Base-by-base conservation (phyloP, 1,140 invertebrate genomes). In the Ylistrum balloti region DNA sequence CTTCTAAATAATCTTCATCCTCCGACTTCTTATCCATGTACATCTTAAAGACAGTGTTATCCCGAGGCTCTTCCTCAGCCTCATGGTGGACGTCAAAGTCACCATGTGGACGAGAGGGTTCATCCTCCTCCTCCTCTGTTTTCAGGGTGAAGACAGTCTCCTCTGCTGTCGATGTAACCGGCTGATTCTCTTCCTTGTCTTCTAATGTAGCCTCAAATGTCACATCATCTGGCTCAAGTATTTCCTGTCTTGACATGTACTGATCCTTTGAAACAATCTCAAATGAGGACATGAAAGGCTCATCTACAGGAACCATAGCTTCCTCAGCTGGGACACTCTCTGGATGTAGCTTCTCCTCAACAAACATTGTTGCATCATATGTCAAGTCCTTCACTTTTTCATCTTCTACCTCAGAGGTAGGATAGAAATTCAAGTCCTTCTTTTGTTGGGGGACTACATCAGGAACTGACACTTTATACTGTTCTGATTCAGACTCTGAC, bases 381-480 rank as follows among this genome's bases (percentile, higher is more conserved):
- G 74, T 85, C 87, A 48, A 28, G 20, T 85, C 86, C 33, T 95
- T 86, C 93, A 94, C 89, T n/a, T 74, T n/a, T 9, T 74, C 56
- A 9, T 74, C 56, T 17, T 74, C 56, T 28, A 28, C 56, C 56
- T 74, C 56, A 7, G 56, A 74, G 56, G 56, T 74, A 74, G 86
- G 74, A 9, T 88, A 28, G 38, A 41, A 22, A 33, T 88, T 33
- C 0, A 41, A 41, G 1, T 35, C 28, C 20, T 88, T 74, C 17
- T 88, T 90, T 15, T 35, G 34, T n/a, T 87, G 38, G 20, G 89
- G 89, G n/a, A 90, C 86, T 15, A 90, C 34, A 38, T 90, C 89
- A 28, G 89, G 89, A 41, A 90, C 88, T 9, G 74, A 41, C 0
- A 90, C 33, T 85, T 35, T 86, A 45, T 74, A 35, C 5, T 90